These are phyloP conservation scores for Marronus borbonicus DNA, from an alignment of 2,888 invertebrate genomes.

Conservation along the genomic window DNA sequence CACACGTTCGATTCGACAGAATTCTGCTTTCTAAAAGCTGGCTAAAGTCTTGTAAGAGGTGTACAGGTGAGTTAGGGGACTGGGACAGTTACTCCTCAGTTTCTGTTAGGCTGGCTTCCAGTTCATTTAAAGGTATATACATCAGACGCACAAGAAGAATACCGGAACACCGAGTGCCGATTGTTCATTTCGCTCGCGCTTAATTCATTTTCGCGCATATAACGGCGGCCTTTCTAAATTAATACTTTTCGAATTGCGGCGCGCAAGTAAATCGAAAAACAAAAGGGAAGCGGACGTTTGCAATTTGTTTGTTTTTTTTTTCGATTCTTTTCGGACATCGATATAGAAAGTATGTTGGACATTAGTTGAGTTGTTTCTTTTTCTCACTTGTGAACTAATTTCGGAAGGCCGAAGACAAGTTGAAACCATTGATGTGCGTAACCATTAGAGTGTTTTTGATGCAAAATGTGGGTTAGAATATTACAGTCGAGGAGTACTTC, in stretches of 20 bases:
- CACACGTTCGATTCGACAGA: conserved; percentile 37
- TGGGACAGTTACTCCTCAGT: conserved; percentile 60
- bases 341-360: conserved; percentile 19
- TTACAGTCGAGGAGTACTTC: conserved; percentile 52
- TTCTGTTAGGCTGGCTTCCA: conserved; percentile 55
- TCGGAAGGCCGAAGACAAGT: conserved; percentile 8
- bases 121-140: conserved; percentile 48
- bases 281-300: conserved; percentile 14
- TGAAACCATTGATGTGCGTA: conserved; percentile 22
- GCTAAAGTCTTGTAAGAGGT: conserved; percentile 56
- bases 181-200: conserved; percentile 15
- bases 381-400: conserved; percentile 17
- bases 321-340: not conserved
- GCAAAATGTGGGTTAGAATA: conserved; percentile 47
- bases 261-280: conserved; percentile 10
- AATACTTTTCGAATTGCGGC: not conserved
- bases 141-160: conserved; percentile 36
- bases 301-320: conserved; percentile 19
- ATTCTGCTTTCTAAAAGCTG: conserved; percentile 58
- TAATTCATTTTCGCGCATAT: conserved; percentile 7
- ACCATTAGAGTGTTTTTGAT: conserved; percentile 23
- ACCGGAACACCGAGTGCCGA: conserved; percentile 33
- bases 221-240: conserved; percentile 14
- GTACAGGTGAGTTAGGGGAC: conserved; percentile 56
- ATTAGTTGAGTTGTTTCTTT: conserved; percentile 16